Percentiles rank a stretch among this genome's conserved stretches.
phyloP scores from a whole-genome alignment of 2,797 vertebrate species.

The Enteromius treurensis region DNA sequence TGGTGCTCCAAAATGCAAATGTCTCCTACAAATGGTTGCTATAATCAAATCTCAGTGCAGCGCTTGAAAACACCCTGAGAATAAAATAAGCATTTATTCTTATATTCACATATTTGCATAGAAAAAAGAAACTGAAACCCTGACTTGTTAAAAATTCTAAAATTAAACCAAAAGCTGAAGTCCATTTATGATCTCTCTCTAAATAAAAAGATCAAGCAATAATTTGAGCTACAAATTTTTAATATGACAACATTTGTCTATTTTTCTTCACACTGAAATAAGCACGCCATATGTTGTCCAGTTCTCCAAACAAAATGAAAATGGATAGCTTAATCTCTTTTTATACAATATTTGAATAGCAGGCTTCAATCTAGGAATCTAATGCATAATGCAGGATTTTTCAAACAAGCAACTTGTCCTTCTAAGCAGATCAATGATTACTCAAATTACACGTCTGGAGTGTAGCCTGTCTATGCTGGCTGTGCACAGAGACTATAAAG shows the following conservation, averaged over 20 bases:
- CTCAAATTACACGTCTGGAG: too few relatives aligned
- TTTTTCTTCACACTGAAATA: background rate
- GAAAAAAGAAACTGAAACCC: background rate
- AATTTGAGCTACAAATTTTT: background rate
- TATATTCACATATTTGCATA: background rate
- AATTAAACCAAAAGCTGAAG: background rate
- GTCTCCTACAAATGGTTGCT: background rate
- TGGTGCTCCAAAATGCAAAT: background rate
- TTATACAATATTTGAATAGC: background rate
- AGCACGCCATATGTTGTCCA: background rate
- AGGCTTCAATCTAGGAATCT: background rate
- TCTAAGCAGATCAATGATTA: too few relatives aligned
- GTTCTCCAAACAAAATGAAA: slow-evolving; percentile 8
- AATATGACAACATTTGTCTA: background rate
- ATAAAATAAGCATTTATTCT: background rate
- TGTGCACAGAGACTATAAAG: too few relatives aligned
- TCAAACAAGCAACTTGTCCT: background rate
- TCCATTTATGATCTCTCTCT: background rate
- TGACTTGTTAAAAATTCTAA: background rate
- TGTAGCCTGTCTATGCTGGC: too few relatives aligned
- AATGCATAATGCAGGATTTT: background rate
- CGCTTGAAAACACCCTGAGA: background rate
- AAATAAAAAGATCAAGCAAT: background rate
- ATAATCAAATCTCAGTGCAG: slow-evolving; percentile 3
- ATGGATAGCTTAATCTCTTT: slow-evolving; percentile 10